Base-by-base conservation (phyloP, 2,888 invertebrate species). In the Ormyrus rosae region DNA sequence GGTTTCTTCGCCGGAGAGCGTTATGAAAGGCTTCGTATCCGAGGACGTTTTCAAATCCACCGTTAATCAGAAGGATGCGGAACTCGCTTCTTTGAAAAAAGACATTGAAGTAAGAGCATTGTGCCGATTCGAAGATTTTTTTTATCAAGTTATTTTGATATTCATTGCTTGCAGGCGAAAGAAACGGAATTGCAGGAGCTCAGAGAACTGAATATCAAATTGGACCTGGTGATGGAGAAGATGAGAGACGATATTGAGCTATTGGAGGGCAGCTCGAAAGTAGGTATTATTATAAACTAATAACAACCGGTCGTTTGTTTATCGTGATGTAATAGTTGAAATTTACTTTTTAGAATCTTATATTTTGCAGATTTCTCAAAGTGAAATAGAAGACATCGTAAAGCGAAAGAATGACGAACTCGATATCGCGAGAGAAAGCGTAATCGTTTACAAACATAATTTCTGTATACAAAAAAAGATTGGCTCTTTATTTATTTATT, bases 31-130 rank as follows among this genome's bases (percentile, higher is more conserved):
- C 34, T 34, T 34, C 34, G 34, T 34, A 34, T 34, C 34, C 34
- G 34, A 34, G 34, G 34, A 34, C 4, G 34, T 34, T 34, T 34
- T 34, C 34, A 34, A 34, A 34, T 34, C 34, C 34, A 34, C 34
- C 3, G 87, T 90, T 51, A 87, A 87, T 19, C 83, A 88, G 63
- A 89, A 88, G 79, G 89, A 89, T 70, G 86, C 89, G 45, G 86
- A 87, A 76, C 89, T 89, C 19, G 86, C 88, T 19, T 84, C 85
- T 6, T 76, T 90, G 56, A 85, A 87, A 64, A 85, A 87, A 70
- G 85, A 73, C 2, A 80, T 73, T 9, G 82, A 73, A 4, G 82
- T 82, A 5, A 34, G 34, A 6, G 79, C 72, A 63, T 13, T 53
- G 56, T n/a, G 34, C 1, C 50, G 45, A 13, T 46, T 34, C 2